Conservation (phyloP, 2,113 vertebrate species). For the Cyprinodon brontotheroides region DNA sequence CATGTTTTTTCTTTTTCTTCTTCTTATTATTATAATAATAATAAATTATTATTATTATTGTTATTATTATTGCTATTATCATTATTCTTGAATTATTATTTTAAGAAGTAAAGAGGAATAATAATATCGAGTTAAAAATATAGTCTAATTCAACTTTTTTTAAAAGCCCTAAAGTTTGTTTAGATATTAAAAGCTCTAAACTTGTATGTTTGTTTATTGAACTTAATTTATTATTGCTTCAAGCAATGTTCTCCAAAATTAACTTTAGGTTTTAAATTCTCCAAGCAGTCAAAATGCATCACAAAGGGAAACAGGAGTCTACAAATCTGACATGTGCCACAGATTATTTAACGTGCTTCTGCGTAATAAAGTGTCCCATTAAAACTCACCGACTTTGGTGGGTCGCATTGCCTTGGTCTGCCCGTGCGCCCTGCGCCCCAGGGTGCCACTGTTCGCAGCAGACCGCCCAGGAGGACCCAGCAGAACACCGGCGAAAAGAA, state of each 20-base stretch:
- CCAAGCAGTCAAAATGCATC: background rate
- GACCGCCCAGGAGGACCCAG: slow-evolving; percentile 77
- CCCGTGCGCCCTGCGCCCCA: slow-evolving; percentile 65
- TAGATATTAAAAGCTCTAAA: background rate
- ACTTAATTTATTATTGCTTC: background rate
- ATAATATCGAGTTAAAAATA: too few relatives aligned
- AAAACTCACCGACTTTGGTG: slow-evolving; percentile 81
- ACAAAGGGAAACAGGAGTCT: background rate
- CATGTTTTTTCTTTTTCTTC: background rate
- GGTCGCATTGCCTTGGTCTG: slow-evolving; percentile 79
- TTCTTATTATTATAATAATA: too few relatives aligned
- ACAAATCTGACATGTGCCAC: background rate
- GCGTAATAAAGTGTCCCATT: background rate
- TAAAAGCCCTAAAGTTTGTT: too few relatives aligned
- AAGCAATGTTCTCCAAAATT: background rate
- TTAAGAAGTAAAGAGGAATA: too few relatives aligned
- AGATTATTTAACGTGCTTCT: background rate
- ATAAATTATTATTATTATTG: too few relatives aligned
- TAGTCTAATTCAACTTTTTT: too few relatives aligned
- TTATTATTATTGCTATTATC: too few relatives aligned
- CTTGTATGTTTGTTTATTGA: background rate
- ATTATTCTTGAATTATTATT: too few relatives aligned
- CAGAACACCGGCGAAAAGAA: slow-evolving; percentile 71
- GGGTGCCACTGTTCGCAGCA: slow-evolving; percentile 77
- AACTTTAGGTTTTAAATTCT: background rate